A percentile compares a stretch with the other conserved stretches of the same genome.
Evolutionary conservation across 2,797 vertebrate species (phyloP).

Genomic region (Helarctos malayanus): DNA sequence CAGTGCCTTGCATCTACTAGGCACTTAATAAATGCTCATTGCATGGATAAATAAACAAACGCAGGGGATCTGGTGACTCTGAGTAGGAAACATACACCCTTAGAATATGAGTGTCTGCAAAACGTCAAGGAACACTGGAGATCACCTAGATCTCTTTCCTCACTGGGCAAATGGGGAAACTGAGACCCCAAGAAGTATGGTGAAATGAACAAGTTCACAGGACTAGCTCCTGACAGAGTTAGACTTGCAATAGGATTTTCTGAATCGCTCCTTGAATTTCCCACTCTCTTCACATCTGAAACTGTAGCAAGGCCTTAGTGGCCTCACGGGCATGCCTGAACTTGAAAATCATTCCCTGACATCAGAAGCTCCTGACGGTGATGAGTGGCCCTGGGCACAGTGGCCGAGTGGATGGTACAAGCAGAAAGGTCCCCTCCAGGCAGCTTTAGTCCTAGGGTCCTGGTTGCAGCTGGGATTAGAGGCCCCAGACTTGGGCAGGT

Average conservation of each 20-base stretch:
- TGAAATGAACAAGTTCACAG: background rate
- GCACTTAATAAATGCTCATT: conserved; percentile 11
- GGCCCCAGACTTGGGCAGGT: background rate
- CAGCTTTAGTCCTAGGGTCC: background rate
- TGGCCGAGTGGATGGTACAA: background rate
- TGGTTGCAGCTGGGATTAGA: background rate
- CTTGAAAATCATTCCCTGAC: background rate
- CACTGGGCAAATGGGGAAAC: background rate
- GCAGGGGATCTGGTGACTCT: background rate
- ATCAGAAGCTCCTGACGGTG: background rate
- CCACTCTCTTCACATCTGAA: background rate
- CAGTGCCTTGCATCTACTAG: background rate
- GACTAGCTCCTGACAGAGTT: background rate
- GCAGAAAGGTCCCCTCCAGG: background rate
- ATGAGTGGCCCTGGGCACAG: background rate
- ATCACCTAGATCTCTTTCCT: background rate
- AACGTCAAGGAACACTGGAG: background rate
- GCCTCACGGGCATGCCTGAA: background rate
- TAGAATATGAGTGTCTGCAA: background rate
- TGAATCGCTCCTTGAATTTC: background rate
- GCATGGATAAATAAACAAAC: background rate
- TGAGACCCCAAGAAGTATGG: background rate
- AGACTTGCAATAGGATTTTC: background rate
- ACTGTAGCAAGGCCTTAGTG: background rate
- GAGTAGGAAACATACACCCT: background rate